A percentile compares a stretch with the other conserved stretches of the same genome.
These are phyloP conservation scores for Cryptus viduatorius DNA, from an alignment of 2,888 invertebrate species.

Conservation along the genomic window DNA sequence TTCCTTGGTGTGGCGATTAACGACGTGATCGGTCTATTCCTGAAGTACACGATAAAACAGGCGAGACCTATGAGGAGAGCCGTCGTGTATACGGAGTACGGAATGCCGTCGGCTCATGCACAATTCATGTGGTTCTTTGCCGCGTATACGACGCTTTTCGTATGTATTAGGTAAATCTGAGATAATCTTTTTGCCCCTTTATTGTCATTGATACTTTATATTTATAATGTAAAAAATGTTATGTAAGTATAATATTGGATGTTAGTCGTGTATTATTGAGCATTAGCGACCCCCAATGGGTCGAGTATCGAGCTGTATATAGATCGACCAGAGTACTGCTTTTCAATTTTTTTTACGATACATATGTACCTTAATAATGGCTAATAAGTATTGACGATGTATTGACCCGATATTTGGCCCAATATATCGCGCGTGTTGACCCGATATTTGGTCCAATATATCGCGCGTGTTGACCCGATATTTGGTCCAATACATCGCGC, in stretches of 20 bases:
- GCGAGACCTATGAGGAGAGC: slow-evolving; percentile 91
- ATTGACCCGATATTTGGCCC: neutral
- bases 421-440: neutral
- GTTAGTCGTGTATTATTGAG: neutral
- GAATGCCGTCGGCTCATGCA: slow-evolving; percentile 97
- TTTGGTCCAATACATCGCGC: neutral
- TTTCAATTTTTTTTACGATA: neutral
- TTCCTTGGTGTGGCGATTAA: slow-evolving; percentile 92
- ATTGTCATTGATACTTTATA: neutral
- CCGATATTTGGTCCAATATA: neutral
- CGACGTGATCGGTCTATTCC: slow-evolving; percentile 91
- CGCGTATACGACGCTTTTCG: slow-evolving; percentile 93
- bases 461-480: neutral
- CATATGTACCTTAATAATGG: neutral
- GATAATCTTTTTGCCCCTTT: neutral
- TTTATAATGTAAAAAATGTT: neutral
- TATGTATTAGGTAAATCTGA: slow-evolving; percentile 91
- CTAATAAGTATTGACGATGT: neutral
- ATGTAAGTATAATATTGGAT: slow-evolving; percentile 8
- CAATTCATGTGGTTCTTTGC: slow-evolving; percentile 97
- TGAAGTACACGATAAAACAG: slow-evolving; percentile 94
- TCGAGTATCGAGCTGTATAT: neutral
- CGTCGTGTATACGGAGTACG: slow-evolving; percentile 91
- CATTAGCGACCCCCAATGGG: neutral
- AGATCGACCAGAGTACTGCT: neutral